Percentiles rank a stretch among this genome's conserved stretches.
These are phyloP conservation scores for Vulpes ferrilata DNA, from an alignment of 2,113 vertebrate species.

Conservation along the genomic window DNA sequence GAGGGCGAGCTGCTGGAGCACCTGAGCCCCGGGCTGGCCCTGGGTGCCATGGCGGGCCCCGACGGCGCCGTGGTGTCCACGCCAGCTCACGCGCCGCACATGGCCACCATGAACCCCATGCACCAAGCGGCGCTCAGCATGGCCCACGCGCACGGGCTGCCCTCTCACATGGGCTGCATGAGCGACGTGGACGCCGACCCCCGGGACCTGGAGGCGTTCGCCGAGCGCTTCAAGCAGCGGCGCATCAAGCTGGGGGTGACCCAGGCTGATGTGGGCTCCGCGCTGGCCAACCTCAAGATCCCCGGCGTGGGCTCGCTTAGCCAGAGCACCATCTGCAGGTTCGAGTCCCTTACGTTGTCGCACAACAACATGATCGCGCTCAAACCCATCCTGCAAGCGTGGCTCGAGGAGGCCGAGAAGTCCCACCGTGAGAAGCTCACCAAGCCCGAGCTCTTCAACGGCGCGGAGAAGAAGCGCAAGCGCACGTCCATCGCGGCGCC, in stretches of 20 bases:
- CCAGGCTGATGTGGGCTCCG: constrained; percentile 97
- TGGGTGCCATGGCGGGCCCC: constrained; percentile 96
- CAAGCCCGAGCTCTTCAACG: constrained; percentile 98
- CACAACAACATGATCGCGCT: constrained; percentile 99
- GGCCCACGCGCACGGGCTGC: constrained; percentile 97
- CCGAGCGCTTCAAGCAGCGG: constrained; percentile 98
- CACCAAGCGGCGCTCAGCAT: constrained; percentile 98
- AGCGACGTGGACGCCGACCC: constrained; percentile 99
- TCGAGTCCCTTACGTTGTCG: constrained; percentile 98
- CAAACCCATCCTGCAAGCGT: constrained; percentile 98
- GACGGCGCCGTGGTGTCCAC: constrained; percentile 98
- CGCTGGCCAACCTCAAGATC: constrained; percentile 98
- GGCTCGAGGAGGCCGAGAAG: constrained; percentile 99
- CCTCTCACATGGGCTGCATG: constrained; percentile 97
- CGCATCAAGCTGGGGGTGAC: constrained; percentile 99
- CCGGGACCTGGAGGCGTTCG: constrained; percentile 98
- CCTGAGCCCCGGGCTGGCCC: constrained; percentile 96
- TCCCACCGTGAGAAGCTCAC: constrained; percentile 98
- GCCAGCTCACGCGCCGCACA: constrained; percentile 95
- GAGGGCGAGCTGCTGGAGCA: constrained; percentile 99
- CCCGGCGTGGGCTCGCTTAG: constrained; percentile 98
- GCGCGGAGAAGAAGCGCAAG: constrained; percentile 98
- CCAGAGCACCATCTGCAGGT: constrained; percentile 99
- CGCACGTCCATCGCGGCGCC: constrained; percentile 98
- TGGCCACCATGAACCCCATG: constrained; percentile 99